phyloP scores from a whole-genome alignment of 2,888 invertebrate genomes.

The Griposia aprilina region DNA sequence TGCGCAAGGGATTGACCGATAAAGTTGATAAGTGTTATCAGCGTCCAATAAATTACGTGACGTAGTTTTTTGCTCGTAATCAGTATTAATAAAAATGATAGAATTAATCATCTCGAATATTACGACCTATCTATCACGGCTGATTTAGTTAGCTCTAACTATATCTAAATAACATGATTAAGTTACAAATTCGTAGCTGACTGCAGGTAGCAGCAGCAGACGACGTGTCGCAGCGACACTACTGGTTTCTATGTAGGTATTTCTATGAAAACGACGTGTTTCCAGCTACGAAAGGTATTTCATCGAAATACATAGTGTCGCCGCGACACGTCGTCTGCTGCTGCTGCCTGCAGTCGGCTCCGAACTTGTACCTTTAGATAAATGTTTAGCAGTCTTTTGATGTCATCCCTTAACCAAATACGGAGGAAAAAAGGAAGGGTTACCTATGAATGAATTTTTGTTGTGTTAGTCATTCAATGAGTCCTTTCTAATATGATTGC shows the following conservation, averaged over 20 bases:
- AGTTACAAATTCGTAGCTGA: no score
- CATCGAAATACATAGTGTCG: no score
- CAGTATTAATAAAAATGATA: slow-evolving; percentile 40
- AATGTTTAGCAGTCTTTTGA: not conserved
- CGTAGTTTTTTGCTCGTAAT: slow-evolving; percentile 42
- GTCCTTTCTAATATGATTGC: not conserved
- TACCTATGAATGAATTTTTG: not conserved
- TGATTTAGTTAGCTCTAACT: slow-evolving; percentile 3
- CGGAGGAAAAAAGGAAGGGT: not conserved
- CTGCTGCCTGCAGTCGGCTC: no score
- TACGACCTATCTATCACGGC: slow-evolving; percentile 31
- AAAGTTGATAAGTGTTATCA: slow-evolving; percentile 51
- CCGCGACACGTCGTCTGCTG: no score
- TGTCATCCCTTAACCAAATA: not conserved
- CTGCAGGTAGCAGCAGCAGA: no score
- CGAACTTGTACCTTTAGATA: no score
- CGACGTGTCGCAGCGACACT: no score
- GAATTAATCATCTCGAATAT: slow-evolving; percentile 32
- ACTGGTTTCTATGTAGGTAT: no score
- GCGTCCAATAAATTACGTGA: slow-evolving; percentile 35
- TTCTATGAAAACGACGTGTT: no score
- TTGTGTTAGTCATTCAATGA: not conserved
- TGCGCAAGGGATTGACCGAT: slow-evolving; percentile 59
- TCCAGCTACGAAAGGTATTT: no score
- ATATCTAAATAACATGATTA: not conserved